Percentiles rank a stretch among this genome's conserved stretches.
Evolutionary conservation across 2,888 invertebrate species (phyloP).

Genomic region (Leptinotarsa tumamoca): DNA sequence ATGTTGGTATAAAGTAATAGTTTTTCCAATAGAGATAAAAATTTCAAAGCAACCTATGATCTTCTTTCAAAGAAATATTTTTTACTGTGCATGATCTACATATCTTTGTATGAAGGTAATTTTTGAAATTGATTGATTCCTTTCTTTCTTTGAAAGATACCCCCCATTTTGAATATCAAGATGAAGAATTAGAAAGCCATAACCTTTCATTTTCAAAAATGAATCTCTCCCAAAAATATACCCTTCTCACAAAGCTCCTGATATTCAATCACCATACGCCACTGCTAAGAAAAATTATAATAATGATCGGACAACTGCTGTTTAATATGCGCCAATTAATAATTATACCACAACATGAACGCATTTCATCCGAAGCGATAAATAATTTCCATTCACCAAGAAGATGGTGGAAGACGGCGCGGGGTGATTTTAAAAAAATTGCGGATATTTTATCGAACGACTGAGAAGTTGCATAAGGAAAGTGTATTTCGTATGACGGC

Average conservation of each 20-base stretch:
- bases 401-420: background rate
- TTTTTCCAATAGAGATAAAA: too few species aligned
- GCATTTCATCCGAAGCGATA: conserved; percentile 16
- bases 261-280: background rate
- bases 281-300: background rate
- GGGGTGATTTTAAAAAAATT: background rate
- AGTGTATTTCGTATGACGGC: background rate
- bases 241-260: background rate
- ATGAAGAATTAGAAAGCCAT: too few species aligned
- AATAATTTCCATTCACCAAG: conserved; percentile 1
- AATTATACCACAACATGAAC: conserved; percentile 5
- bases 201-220: too few species aligned
- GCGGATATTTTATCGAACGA: background rate
- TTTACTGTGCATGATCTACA: too few species aligned
- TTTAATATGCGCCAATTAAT: conserved; percentile 15
- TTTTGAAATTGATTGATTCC: too few species aligned
- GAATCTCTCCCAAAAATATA: too few species aligned
- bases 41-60: too few species aligned
- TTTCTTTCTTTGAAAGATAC: too few species aligned
- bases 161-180: too few species aligned
- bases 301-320: background rate
- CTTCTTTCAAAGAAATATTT: too few species aligned
- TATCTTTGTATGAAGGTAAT: too few species aligned
- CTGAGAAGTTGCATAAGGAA: background rate
- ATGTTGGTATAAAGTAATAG: too few species aligned